Evolutionary conservation across 2,113 vertebrate genomes (phyloP).

Genomic region (Strix aluco): DNA sequence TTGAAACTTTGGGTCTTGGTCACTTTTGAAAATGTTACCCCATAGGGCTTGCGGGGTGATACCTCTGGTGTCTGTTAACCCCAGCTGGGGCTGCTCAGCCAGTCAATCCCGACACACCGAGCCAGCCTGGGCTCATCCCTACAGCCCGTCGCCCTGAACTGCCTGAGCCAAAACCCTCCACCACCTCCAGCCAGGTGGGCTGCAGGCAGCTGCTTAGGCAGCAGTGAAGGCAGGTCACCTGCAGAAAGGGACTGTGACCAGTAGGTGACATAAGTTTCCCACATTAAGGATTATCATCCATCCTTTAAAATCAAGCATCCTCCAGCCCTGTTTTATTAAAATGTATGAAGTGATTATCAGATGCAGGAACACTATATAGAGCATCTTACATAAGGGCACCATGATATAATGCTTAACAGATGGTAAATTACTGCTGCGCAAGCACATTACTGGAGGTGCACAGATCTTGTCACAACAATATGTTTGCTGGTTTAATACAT

Average conservation of each 20-base stretch:
- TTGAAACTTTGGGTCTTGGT: neutral
- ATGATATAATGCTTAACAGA: neutral
- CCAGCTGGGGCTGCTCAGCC: neutral
- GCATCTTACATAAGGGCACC: slow-evolving; percentile 30
- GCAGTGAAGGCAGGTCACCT: neutral
- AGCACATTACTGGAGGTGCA: slow-evolving; percentile 48
- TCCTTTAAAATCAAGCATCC: neutral
- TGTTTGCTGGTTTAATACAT: slow-evolving; percentile 37
- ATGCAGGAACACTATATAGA: neutral
- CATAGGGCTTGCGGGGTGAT: no score
- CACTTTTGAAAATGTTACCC: neutral
- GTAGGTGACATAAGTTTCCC: slow-evolving; percentile 31
- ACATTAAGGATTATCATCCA: neutral
- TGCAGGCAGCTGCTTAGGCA: neutral
- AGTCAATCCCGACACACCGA: neutral
- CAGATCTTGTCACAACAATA: slow-evolving; percentile 59
- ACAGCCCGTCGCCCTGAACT: neutral
- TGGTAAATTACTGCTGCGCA: slow-evolving; percentile 44
- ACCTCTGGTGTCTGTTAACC: neutral
- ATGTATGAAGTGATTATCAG: neutral
- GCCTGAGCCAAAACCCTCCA: neutral
- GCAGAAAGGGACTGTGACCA: slow-evolving; percentile 14
- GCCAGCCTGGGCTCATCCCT: neutral
- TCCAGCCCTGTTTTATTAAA: neutral
- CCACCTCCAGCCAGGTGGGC: neutral